A percentile compares a stretch with the other conserved stretches of the same genome.
These are phyloP conservation scores for Lasiurus borealis DNA, from an alignment of 2,113 vertebrate species.

Conservation along the genomic window DNA sequence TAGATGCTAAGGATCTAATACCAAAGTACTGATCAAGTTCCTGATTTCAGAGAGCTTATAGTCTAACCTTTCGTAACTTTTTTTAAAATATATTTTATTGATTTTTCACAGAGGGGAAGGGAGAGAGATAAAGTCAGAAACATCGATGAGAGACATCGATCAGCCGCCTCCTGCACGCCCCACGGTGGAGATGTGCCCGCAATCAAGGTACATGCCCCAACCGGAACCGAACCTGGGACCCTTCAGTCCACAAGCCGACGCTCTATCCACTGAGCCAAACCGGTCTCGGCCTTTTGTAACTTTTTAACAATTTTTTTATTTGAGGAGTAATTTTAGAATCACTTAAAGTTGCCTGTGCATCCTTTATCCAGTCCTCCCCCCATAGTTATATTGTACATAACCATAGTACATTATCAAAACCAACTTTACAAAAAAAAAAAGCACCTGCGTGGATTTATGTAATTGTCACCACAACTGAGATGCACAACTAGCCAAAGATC, in stretches of 20 bases:
- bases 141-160: no score
- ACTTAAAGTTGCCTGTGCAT: neutral
- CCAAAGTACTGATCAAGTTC: neutral
- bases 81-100: no score
- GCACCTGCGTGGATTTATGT: neutral
- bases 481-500: neutral
- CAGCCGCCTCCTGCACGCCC: no score
- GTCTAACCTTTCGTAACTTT: neutral
- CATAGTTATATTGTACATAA: neutral
- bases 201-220: no score
- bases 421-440: neutral
- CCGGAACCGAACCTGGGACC: no score
- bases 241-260: no score
- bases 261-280: no score
- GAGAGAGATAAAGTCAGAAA: no score
- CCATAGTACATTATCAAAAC: neutral
- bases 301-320: neutral
- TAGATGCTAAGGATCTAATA: neutral
- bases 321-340: neutral
- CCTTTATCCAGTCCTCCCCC: neutral
- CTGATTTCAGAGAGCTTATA: neutral
- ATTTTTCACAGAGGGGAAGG: no score
- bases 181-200: no score
- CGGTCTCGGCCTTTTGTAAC: no score
- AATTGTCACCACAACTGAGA: neutral